Percentiles rank a stretch among this genome's conserved stretches.
Evolutionary conservation across 2,888 invertebrate genomes (phyloP).

Genomic region (Malthinus flaveolus): DNA sequence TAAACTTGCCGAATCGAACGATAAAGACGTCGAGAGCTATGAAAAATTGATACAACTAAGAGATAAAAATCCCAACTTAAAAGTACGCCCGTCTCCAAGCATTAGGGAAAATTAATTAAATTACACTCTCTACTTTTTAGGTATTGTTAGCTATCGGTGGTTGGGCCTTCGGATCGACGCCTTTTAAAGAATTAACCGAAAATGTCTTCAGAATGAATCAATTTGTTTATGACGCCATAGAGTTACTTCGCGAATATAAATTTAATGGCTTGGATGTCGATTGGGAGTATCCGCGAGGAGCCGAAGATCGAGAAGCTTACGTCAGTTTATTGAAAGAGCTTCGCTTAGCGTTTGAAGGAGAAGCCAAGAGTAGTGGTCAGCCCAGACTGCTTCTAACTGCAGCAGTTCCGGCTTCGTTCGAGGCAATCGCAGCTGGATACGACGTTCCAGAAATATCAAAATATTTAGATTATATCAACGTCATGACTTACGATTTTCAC

Average conservation of each 20-base stretch:
- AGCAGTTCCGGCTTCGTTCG: slow-evolving; percentile 90
- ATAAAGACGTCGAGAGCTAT: slow-evolving; percentile 85
- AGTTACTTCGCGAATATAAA: slow-evolving; percentile 86
- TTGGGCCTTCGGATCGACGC: slow-evolving; percentile 95
- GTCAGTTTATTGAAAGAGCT: slow-evolving; percentile 84
- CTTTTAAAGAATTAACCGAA: slow-evolving; percentile 89
- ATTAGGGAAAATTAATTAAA: too few species aligned
- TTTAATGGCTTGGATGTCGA: slow-evolving; percentile 93
- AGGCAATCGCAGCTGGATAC: slow-evolving; percentile 91
- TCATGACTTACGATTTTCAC: slow-evolving; percentile 96
- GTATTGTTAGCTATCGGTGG: slow-evolving; percentile 88
- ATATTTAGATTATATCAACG: slow-evolving; percentile 90
- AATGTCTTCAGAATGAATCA: slow-evolving; percentile 94
- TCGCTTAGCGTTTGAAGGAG: slow-evolving; percentile 89
- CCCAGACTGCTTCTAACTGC: slow-evolving; percentile 71
- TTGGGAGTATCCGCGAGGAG: slow-evolving; percentile 92
- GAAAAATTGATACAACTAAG: slow-evolving; percentile 82
- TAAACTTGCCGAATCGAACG: slow-evolving; percentile 76
- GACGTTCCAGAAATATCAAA: slow-evolving; percentile 93
- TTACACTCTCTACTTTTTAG: too few species aligned
- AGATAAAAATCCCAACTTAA: slow-evolving; percentile 85
- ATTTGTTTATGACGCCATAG: slow-evolving; percentile 93
- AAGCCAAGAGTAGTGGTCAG: slow-evolving; percentile 85
- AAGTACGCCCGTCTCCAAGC: slow-evolving; percentile 56
- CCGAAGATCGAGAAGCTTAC: slow-evolving; percentile 83